Conservation (phyloP, 2,888 invertebrate genomes). For the Drosophila dives region DNA sequence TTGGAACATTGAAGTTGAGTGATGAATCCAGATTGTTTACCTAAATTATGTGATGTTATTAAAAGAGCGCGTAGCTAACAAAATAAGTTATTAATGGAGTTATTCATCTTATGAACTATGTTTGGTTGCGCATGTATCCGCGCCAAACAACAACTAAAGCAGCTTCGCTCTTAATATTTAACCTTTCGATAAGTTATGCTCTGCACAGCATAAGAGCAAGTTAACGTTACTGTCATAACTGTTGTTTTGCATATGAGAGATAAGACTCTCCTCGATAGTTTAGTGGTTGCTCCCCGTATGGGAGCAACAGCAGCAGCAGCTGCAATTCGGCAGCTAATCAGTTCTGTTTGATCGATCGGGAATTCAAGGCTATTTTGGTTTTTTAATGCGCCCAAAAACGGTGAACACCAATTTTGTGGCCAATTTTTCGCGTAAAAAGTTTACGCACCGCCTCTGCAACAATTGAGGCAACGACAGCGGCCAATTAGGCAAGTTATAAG, state of each 20-base stretch:
- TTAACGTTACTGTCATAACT: too few species aligned
- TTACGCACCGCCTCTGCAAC: conserved; percentile 20
- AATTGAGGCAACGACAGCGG: not conserved
- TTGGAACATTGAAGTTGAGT: not conserved
- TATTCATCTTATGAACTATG: conserved; percentile 7
- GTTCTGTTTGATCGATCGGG: too few species aligned
- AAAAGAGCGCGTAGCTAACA: not conserved
- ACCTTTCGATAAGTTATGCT: too few species aligned
- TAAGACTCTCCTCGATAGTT: too few species aligned
- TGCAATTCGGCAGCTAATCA: too few species aligned
- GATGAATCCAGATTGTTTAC: not conserved
- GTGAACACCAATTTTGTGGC: conserved; percentile 38
- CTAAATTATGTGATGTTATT: not conserved
- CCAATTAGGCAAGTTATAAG: conserved; percentile 63
- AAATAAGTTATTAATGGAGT: conserved; percentile 4
- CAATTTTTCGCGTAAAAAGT: conserved; percentile 49
- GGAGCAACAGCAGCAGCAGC: too few species aligned
- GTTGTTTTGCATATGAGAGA: too few species aligned
- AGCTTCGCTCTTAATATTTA: too few species aligned
- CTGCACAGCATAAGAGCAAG: too few species aligned
- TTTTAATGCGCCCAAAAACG: conserved; percentile 45
- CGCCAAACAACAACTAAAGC: too few species aligned
- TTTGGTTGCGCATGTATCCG: too few species aligned
- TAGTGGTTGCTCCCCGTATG: too few species aligned
- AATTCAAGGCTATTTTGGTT: conserved; percentile 17